Percentiles rank a stretch among this genome's conserved stretches.
Conservation (phyloP, 2,888 invertebrate genomes). For the Gari tellinella region DNA sequence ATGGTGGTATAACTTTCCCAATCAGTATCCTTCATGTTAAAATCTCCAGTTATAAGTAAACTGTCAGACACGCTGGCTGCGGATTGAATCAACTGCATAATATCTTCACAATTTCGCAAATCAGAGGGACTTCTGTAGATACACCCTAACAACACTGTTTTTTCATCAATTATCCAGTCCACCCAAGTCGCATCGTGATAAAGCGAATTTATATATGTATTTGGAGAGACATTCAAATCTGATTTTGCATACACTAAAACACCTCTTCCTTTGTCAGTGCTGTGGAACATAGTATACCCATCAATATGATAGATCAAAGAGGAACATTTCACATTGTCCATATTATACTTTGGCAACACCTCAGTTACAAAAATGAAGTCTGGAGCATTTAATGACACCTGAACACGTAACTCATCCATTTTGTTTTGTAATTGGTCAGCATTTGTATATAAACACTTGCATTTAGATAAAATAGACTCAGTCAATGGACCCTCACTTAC, state of each 20-base stretch:
- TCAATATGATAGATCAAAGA: constrained; percentile 16
- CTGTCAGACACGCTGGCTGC: not conserved
- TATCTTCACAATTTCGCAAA: not conserved
- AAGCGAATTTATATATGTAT: constrained; percentile 1
- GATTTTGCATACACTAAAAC: constrained; percentile 22
- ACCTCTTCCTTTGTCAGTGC: constrained; percentile 16
- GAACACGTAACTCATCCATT: constrained; percentile 16
- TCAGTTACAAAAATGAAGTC: constrained; percentile 28
- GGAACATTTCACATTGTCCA: not conserved
- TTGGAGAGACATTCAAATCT: constrained; percentile 16
- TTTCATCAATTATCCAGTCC: constrained; percentile 10
- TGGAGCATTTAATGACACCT: not conserved
- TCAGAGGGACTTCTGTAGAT: constrained; percentile 24
- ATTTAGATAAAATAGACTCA: not conserved
- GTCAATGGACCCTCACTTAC: not conserved
- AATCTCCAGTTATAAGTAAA: constrained; percentile 20
- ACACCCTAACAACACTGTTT: not conserved
- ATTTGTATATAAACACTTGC: constrained; percentile 14
- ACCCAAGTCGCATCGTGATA: constrained; percentile 25
- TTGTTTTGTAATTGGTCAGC: constrained; percentile 24
- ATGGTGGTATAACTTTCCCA: constrained; percentile 3
- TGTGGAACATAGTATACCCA: constrained; percentile 19
- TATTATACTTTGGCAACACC: constrained; percentile 19
- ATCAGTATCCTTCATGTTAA: constrained; percentile 12
- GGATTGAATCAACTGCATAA: not conserved